A percentile compares a stretch with the other conserved stretches of the same genome.
These are phyloP conservation scores for Cephus spinipes DNA, from an alignment of 2,888 invertebrate species.

Conservation along the genomic window DNA sequence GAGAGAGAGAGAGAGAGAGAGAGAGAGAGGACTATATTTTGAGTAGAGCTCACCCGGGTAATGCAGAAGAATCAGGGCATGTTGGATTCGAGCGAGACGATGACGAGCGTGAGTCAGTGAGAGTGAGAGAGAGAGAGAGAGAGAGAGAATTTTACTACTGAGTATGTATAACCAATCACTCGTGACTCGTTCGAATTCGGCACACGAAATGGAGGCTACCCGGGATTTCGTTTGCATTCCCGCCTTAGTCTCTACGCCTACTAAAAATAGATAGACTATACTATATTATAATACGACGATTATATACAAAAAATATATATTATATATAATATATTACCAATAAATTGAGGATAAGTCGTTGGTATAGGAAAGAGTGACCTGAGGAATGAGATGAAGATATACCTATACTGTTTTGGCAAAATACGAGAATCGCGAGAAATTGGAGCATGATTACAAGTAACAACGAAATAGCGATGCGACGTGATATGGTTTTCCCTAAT, in stretches of 20 bases:
- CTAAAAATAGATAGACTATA: conserved; percentile 59
- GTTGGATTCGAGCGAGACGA: conserved; percentile 1
- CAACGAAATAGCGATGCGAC: conserved; percentile 21
- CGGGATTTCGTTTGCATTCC: conserved; percentile 51
- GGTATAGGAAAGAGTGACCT: not conserved
- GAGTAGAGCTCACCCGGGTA: conserved; percentile 32
- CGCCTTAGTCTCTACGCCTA: conserved; percentile 59
- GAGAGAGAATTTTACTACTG: not conserved
- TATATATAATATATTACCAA: conserved; percentile 36
- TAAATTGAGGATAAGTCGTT: conserved; percentile 3
- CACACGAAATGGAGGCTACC: conserved; percentile 40
- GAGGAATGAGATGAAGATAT: not conserved
- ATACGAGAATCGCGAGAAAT: conserved; percentile 34
- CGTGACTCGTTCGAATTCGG: conserved; percentile 5
- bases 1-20: conserved; percentile 5
- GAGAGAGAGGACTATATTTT: conserved; percentile 31
- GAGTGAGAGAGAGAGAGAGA: not conserved
- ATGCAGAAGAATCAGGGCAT: not conserved
- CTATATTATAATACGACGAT: conserved; percentile 53
- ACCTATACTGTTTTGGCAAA: conserved; percentile 43
- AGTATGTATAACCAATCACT: too few species aligned
- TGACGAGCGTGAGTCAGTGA: not conserved
- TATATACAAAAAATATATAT: conserved; percentile 48
- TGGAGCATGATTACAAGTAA: not conserved
- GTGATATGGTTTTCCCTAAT: not conserved